Percentiles rank a stretch among this genome's conserved stretches.
phyloP scores from a whole-genome alignment of 2,888 invertebrate species.

The Melolontha melolontha region DNA sequence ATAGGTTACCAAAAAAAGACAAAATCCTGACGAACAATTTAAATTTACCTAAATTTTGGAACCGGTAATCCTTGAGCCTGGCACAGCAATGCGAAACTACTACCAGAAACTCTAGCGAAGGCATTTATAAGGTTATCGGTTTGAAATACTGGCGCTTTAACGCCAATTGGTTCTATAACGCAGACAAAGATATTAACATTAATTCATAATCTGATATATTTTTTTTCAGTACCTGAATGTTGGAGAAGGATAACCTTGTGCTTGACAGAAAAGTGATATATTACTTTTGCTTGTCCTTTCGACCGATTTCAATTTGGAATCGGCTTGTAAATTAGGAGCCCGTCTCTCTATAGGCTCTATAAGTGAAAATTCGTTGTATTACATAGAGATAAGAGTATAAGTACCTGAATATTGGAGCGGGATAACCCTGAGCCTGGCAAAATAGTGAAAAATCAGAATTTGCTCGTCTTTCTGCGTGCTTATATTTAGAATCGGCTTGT shows the following conservation, averaged over 20 bases:
- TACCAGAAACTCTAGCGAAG: constrained; percentile 51
- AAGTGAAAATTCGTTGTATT: neutral
- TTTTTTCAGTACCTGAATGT: constrained; percentile 72
- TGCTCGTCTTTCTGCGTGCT: constrained; percentile 57
- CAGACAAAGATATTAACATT: neutral
- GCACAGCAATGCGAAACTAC: constrained; percentile 76
- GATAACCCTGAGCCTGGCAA: constrained; percentile 73
- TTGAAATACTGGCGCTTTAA: constrained; percentile 42
- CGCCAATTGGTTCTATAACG: constrained; percentile 43
- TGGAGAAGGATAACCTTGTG: constrained; percentile 79
- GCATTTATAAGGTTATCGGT: constrained; percentile 63
- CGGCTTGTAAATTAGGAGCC: constrained; percentile 71
- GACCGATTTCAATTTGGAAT: constrained; percentile 55
- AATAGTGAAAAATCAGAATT: constrained; percentile 62
- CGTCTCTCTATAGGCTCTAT: constrained; percentile 84
- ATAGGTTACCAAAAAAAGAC: constrained; percentile 53
- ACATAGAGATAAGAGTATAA: neutral
- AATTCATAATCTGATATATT: neutral
- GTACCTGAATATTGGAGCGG: constrained; percentile 69
- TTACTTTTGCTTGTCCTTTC: constrained; percentile 64
- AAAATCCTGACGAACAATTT: constrained; percentile 44
- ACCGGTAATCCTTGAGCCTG: constrained; percentile 82
- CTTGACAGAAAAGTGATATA: constrained; percentile 73
- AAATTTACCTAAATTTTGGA: constrained; percentile 56
- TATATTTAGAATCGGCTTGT: constrained; percentile 57